These are phyloP conservation scores for Myotis planiceps DNA, from an alignment of 2,797 vertebrate genomes.

Conservation along the genomic window DNA sequence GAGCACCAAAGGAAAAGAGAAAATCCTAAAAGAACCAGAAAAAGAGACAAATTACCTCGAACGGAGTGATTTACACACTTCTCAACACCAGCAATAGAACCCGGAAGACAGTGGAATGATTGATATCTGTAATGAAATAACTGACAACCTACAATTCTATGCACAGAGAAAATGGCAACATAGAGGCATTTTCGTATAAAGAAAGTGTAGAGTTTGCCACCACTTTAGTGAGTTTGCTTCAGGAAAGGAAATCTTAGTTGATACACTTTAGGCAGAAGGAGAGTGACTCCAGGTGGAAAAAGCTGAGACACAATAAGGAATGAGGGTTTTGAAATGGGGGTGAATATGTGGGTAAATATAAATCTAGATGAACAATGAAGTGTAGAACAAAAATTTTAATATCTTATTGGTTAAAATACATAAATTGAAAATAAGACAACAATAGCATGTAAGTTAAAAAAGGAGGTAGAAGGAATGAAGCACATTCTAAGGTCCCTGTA, in stretches of 20 bases:
- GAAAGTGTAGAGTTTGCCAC: not conserved
- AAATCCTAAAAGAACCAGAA: not conserved
- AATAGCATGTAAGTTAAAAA: not conserved
- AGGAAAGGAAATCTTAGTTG: not conserved
- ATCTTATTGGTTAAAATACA: not conserved
- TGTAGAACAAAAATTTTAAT: not conserved
- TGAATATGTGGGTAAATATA: not conserved
- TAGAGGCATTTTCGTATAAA: not conserved
- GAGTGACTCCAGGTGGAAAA: not conserved
- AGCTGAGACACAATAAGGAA: not conserved
- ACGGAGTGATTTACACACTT: not conserved
- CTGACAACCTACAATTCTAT: not conserved
- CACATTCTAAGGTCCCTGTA: not conserved
- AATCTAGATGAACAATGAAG: not conserved
- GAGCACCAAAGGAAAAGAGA: not conserved
- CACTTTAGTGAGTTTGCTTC: not conserved
- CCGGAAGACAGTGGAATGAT: not conserved
- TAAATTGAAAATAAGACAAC: not conserved
- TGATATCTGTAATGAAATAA: not conserved
- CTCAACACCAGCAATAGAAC: not conserved
- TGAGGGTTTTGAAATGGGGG: not conserved
- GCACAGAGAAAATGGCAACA: not conserved
- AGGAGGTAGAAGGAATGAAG: not conserved
- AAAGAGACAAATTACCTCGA: not conserved
- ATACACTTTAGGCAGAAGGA: not conserved